Base-by-base conservation (phyloP, 1,140 invertebrate genomes). In the Calephelis nemesis region DNA sequence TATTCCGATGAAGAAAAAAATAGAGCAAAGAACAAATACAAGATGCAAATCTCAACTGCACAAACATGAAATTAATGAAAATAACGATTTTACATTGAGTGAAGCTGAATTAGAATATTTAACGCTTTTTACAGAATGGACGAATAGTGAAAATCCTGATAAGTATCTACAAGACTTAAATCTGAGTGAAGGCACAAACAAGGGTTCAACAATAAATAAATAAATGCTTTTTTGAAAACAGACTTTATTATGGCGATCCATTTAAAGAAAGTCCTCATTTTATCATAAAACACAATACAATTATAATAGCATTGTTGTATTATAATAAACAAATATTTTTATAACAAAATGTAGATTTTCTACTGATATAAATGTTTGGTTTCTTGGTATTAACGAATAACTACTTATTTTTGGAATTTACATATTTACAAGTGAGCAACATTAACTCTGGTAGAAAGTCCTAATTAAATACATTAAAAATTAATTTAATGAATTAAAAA, bases 361-460 rank as follows among this genome's bases (percentile, higher is more conserved):
- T 90, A 90, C 78, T 81, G 76, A 82, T 83, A 84, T 82, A 87
- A 88, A 85, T 85, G 89, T 91, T 91, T 91, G 89, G 89, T 91
- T 88, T 90, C 87, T 78, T 87, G 85, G 82, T 88, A 87, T 85
- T 86, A 79, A 87, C 80, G 74, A 86, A 80, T 85, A 84, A 82
- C 80, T 88, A 87, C 71, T 39, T 58, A 77, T 71, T 77, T 84
- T 77, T 84, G 81, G 82, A 85, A 87, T 90, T 90, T 91, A 90
- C 87, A 91, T 90, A 90, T 91, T 87, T 91, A 91, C 88, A 91
- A 66, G 70, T 74, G 72, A 82, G 74, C 87, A 87, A 87, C 74
- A 79, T 74, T 83, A 85, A 85, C 74, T 83, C 75, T 84, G 84
- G 83, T 89, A 91, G 85, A 84, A 85, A 82, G 77, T 81, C 85